Evolutionary conservation across 2,797 vertebrate genomes (phyloP), one percentile per base, ranked within the genome.

Genomic region (Gobio occitaniae): DNA sequence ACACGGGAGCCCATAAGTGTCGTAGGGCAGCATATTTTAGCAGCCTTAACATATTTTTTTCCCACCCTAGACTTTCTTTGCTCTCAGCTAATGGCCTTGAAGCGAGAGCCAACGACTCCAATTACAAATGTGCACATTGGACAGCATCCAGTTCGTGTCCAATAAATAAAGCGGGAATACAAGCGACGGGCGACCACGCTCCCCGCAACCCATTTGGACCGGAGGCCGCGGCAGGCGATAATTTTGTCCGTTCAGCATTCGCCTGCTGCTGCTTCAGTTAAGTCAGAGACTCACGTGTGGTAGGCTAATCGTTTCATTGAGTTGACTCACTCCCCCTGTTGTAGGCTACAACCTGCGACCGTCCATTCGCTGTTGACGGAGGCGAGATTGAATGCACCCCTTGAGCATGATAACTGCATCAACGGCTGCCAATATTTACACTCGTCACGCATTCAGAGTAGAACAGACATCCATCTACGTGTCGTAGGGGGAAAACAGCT

Each of bases 121-220:
- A 86, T 89, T 88, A 90, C 87, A 89, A 89, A 90, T 89, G 90
- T 86, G 87, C 78, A 44, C 32, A 29, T 75, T 88, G 89, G 89
- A 88, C 85, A 19, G 44, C 77, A 66, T 88, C 89, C 90, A 91
- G 86, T 70, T 50, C 74, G 82, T 85, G 79, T 48, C 78, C 79
- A 86, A 89, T 85, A 90, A 90, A 88, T 86, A 90, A 87, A 88
- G 77, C 70, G 50, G 68, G 78, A 86, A 79, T 38, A 78, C 82
- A 54, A 61, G 84, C 80, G 69, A 65, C 74, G 83, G 82, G 70
- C 80, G 19, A 76, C 25, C 79, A 29, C 71, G 21, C 70, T 72
- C 54, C 4, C 48, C 63, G 83, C 29, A 19, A 56, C 65, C 25
- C 80, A 41, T 61, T 76, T 82, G 41, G 78, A 61, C 36, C 54